Percentiles rank a stretch among this genome's conserved stretches.
Conservation (phyloP, 37 sponge, comb jelly and placozoan genomes). For the Halichondria panicea region DNA sequence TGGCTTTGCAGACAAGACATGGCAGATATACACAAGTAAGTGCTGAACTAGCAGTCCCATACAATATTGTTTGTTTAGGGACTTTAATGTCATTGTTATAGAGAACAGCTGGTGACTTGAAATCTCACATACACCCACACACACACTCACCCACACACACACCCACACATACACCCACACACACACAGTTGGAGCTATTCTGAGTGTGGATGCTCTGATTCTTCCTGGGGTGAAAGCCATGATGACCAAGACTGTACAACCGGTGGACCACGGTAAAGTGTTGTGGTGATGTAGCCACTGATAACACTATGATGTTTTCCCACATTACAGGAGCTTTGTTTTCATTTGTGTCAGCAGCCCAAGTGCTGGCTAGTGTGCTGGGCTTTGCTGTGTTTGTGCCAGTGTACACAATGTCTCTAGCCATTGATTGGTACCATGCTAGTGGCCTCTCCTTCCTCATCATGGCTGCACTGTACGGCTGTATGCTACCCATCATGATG, state of each 20-base stretch:
- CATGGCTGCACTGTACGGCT: slow-evolving; percentile 25
- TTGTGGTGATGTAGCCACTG: neutral
- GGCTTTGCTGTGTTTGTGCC: slow-evolving; percentile 9
- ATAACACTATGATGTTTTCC: neutral
- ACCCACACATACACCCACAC: neutral
- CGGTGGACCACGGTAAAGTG: slow-evolving; percentile 27
- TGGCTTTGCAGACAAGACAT: slow-evolving; percentile 15
- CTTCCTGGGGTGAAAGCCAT: slow-evolving; percentile 32
- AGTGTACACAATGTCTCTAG: slow-evolving; percentile 4
- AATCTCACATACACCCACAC: slow-evolving; percentile 2
- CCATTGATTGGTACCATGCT: neutral
- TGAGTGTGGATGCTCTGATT: slow-evolving; percentile 23
- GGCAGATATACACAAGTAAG: slow-evolving; percentile 72
- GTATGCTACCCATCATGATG: slow-evolving; percentile 19
- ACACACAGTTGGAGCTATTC: slow-evolving; percentile 21
- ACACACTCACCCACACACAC: neutral
- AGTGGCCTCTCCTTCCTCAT: slow-evolving; percentile 12
- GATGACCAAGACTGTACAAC: slow-evolving; percentile 21
- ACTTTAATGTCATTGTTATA: neutral
- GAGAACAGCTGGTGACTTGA: neutral
- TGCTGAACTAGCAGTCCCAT: neutral
- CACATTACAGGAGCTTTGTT: slow-evolving; percentile 28
- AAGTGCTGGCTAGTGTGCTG: slow-evolving; percentile 17
- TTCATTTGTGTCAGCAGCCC: slow-evolving; percentile 26
- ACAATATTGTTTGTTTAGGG: neutral